Percentiles rank a stretch among this genome's conserved stretches.
Evolutionary conservation across 1,140 invertebrate genomes (phyloP).

Genomic region (Coenobita brevimanus): DNA sequence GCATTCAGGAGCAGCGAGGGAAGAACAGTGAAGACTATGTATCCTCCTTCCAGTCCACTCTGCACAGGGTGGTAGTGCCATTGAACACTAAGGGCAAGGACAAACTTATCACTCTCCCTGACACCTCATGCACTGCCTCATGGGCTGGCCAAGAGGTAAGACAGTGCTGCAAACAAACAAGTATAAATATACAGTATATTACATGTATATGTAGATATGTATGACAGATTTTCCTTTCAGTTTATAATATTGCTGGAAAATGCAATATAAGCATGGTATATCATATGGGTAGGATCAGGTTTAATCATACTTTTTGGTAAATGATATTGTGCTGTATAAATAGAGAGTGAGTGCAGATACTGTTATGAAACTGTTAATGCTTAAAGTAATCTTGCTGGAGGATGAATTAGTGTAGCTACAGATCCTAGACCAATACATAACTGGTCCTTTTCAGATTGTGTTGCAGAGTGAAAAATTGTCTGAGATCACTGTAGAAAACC

Average conservation of each 20-base stretch:
- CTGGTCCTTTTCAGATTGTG: slow-evolving; percentile 25
- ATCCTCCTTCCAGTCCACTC: slow-evolving; percentile 24
- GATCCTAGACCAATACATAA: no score
- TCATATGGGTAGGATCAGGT: no score
- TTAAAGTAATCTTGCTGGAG: no score
- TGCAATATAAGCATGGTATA: no score
- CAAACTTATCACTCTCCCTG: slow-evolving; percentile 42
- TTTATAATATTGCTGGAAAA: no score
- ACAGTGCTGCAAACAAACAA: background rate
- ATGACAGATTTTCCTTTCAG: no score
- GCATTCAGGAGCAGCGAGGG: slow-evolving; percentile 44
- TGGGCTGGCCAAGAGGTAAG: slow-evolving; percentile 53
- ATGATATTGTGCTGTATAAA: no score
- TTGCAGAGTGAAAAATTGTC: slow-evolving; percentile 35
- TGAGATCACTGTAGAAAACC: slow-evolving; percentile 34
- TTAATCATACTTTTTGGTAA: no score
- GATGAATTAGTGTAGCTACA: no score
- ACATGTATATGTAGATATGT: no score
- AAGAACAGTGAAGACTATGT: slow-evolving; percentile 44
- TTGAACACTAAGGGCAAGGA: slow-evolving; percentile 52
- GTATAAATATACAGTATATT: background rate
- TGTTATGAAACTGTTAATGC: background rate
- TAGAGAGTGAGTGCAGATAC: background rate
- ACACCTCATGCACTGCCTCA: slow-evolving; percentile 40
- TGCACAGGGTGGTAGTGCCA: slow-evolving; percentile 46